Conservation (phyloP, 2,797 vertebrate genomes). For the Oryzias sinensis region DNA sequence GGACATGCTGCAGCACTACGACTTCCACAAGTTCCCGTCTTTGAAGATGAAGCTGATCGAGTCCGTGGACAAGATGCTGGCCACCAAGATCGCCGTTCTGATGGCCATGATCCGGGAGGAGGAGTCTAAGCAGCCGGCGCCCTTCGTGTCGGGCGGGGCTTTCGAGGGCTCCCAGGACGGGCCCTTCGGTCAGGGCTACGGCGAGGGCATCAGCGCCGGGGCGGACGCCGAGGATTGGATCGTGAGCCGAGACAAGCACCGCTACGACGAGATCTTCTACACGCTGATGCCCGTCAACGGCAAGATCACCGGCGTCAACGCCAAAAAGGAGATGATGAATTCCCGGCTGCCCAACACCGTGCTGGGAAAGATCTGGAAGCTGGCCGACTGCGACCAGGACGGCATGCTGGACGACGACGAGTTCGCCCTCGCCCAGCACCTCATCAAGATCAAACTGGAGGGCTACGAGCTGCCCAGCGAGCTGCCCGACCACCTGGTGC, state of each 20-base stretch:
- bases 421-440: conserved; percentile 93
- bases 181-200: conserved; percentile 93
- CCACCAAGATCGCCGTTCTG: conserved; percentile 86
- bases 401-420: conserved; percentile 98
- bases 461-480: conserved; percentile 89
- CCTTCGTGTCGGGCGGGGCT: conserved; percentile 89
- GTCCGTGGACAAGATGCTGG: conserved; percentile 94
- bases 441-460: conserved; percentile 94
- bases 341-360: conserved; percentile 95
- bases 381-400: conserved; percentile 90
- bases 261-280: conserved; percentile 98
- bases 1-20: conserved; percentile 91
- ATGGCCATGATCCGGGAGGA: conserved; percentile 93
- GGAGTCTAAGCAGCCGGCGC: conserved; percentile 83
- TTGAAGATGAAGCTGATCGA: conserved; percentile 94
- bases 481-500: conserved; percentile 88
- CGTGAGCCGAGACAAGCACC: conserved; percentile 91
- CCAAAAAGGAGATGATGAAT: conserved; percentile 97
- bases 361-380: conserved; percentile 97
- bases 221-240: conserved; percentile 94
- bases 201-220: conserved; percentile 92
- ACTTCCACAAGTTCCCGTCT: conserved; percentile 94
- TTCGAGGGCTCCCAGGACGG: conserved; percentile 91
- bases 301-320: conserved; percentile 91
- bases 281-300: conserved; percentile 94